phyloP scores from a whole-genome alignment of 2,888 invertebrate genomes.

The Aporophyla lueneburgensis region DNA sequence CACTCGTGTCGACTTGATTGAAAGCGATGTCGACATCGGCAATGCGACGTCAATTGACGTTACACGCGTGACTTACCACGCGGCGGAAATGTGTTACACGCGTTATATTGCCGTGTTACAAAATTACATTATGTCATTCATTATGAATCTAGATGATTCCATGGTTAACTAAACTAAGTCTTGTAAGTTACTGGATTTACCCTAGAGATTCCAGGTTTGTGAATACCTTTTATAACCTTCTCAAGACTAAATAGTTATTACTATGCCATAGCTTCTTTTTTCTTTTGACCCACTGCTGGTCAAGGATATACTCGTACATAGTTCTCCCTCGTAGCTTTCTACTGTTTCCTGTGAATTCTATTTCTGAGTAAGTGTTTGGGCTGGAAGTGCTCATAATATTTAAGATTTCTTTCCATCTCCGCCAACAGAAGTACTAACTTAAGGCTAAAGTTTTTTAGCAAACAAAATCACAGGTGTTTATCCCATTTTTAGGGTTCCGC shows the following conservation, averaged over 20 bases:
- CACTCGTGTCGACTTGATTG: constrained; percentile 49
- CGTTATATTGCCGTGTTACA: constrained; percentile 8
- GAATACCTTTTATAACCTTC: background rate
- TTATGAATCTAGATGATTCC: background rate
- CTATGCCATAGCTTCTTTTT: background rate
- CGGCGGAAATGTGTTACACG: constrained; percentile 31
- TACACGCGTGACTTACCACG: constrained; percentile 34
- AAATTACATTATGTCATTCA: constrained; percentile 3
- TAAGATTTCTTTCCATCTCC: background rate
- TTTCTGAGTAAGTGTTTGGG: no score
- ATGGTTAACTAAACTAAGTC: background rate
- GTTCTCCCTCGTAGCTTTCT: background rate
- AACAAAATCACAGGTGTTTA: no score
- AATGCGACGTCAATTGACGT: constrained; percentile 34
- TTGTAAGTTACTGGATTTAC: background rate
- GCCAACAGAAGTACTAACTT: no score
- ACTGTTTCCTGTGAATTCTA: background rate
- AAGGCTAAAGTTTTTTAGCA: no score
- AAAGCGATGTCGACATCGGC: constrained; percentile 27
- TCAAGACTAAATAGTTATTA: background rate
- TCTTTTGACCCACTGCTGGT: background rate
- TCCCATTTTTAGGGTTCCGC: no score
- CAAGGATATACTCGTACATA: background rate
- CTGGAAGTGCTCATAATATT: background rate
- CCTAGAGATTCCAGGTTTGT: background rate